These are phyloP conservation scores for Xenopus petersii DNA, from an alignment of 2,797 vertebrate genomes.

Conservation along the genomic window DNA sequence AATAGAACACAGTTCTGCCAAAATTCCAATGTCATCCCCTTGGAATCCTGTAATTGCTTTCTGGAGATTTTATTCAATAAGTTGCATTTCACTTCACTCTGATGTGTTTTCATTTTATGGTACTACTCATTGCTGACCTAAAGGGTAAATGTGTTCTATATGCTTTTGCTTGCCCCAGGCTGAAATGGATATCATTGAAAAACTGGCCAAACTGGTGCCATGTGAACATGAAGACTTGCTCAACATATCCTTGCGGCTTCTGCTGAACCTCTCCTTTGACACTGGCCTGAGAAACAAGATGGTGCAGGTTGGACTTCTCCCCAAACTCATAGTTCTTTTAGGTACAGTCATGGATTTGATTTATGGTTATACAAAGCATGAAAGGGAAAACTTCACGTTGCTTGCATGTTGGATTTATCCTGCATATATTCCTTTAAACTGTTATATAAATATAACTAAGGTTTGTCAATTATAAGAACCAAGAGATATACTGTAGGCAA, in stretches of 20 bases:
- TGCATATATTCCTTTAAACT: too few species aligned
- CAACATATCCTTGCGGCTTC: slow-evolving; percentile 79
- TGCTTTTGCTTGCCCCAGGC: slow-evolving; percentile 64
- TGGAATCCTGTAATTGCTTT: slow-evolving; percentile 7
- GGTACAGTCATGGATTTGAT: slow-evolving; percentile 62
- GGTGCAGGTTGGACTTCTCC: slow-evolving; percentile 86
- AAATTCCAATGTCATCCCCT: slow-evolving; percentile 9
- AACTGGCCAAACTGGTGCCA: slow-evolving; percentile 83
- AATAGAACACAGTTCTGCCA: slow-evolving; percentile 6
- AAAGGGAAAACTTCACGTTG: too few species aligned
- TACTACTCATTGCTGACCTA: neutral
- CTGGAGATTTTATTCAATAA: slow-evolving; percentile 1
- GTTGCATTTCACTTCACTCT: slow-evolving; percentile 1
- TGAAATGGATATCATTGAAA: slow-evolving; percentile 81
- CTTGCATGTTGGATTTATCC: too few species aligned
- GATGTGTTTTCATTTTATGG: slow-evolving; percentile 11
- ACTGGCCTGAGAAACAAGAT: slow-evolving; percentile 83
- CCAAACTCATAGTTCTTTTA: slow-evolving; percentile 80
- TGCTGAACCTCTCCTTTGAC: slow-evolving; percentile 91
- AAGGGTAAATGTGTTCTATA: slow-evolving; percentile 15
- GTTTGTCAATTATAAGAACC: neutral
- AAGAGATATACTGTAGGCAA: neutral
- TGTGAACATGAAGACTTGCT: slow-evolving; percentile 83
- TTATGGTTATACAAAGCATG: too few species aligned
- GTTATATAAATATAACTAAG: too few species aligned